Evolutionary conservation across 2,797 vertebrate genomes (phyloP), one percentile per base, ranked within the genome.

Genomic region (Onychomys arenicola): DNA sequence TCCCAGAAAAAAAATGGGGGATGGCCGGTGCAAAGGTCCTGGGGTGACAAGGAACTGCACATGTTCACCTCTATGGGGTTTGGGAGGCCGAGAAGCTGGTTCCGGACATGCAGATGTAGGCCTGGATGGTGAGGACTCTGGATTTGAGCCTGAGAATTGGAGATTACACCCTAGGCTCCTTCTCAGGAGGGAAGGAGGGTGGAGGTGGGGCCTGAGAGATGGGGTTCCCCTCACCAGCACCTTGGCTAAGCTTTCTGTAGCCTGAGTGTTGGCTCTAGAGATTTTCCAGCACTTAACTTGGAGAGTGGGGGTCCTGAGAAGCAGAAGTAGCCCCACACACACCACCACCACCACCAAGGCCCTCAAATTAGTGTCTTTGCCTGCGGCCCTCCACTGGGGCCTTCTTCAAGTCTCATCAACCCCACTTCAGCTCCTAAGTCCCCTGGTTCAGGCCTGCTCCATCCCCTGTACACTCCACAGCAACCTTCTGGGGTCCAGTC

Each of bases 11-110:
- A 52, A 52, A 52, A 49, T 1, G 46, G 40, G n/a, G 13, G 52
- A 6, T 17, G n/a, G 67, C 32, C 61, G 0, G 91, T 84, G 90
- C 90, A 90, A 94, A 96, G 93, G 82, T 71, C 95, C 94, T 91
- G 95, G n/a, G 91, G 82, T 59, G 1, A 27, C 55, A 55, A 89
- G 55, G n/a, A 29, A 23, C 55, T 34, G 89, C 0, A 3, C 1
- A 6, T 6, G 0, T 32, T 40, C 25, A 40, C 6, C 17, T 29
- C 46, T 12, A 0, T 29, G 34, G 67, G 1, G 5, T 75, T 23
- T 80, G 75, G 75, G 61, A 59, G 2, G 2, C 29, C 73, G 52
- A 63, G 40, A 25, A 71, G 52, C 9, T 2, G 69, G 55, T 10
- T 0, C 65, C 13, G 7, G 83, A 37, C 3, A 25, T 40, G 27